Percentiles rank a stretch among this genome's conserved stretches.
phyloP scores from a whole-genome alignment of 2,888 invertebrate genomes.

The Apamea epomidion region DNA sequence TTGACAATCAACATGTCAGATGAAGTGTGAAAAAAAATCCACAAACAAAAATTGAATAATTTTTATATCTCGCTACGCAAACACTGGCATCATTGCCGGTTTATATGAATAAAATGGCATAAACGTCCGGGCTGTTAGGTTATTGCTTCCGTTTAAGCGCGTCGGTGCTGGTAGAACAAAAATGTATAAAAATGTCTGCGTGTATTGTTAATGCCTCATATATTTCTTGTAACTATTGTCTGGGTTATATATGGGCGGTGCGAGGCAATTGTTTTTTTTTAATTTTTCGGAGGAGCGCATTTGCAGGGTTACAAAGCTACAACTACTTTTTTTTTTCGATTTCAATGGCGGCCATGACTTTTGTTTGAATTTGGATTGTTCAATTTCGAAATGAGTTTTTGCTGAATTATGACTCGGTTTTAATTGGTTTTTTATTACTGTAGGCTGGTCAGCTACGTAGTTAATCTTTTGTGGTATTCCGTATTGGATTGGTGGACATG shows the following conservation, averaged over 20 bases:
- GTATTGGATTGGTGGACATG: slow-evolving; percentile 1
- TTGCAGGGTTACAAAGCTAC: slow-evolving; percentile 55
- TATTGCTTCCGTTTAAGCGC: slow-evolving; percentile 78
- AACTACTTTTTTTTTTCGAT: slow-evolving; percentile 61
- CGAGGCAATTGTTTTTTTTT: slow-evolving; percentile 68
- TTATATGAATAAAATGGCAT: slow-evolving; percentile 75
- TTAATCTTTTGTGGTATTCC: slow-evolving; percentile 31
- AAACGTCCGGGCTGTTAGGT: slow-evolving; percentile 75
- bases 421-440: slow-evolving; percentile 59
- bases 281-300: slow-evolving; percentile 58
- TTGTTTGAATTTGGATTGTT: slow-evolving; percentile 63
- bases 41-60: slow-evolving; percentile 71
- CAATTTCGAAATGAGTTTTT: slow-evolving; percentile 65
- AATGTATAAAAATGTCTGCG: slow-evolving; percentile 72
- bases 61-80: slow-evolving; percentile 73
- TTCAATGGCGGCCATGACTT: slow-evolving; percentile 59
- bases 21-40: slow-evolving; percentile 57
- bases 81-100: slow-evolving; percentile 73
- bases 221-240: slow-evolving; percentile 76
- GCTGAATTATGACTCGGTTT: slow-evolving; percentile 59
- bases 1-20: slow-evolving; percentile 60
- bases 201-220: slow-evolving; percentile 74
- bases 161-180: slow-evolving; percentile 67
- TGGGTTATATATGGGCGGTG: slow-evolving; percentile 67
- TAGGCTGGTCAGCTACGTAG: neutral